Conservation (phyloP, 2,113 vertebrate species). For the Corythornis vintsioides region DNA sequence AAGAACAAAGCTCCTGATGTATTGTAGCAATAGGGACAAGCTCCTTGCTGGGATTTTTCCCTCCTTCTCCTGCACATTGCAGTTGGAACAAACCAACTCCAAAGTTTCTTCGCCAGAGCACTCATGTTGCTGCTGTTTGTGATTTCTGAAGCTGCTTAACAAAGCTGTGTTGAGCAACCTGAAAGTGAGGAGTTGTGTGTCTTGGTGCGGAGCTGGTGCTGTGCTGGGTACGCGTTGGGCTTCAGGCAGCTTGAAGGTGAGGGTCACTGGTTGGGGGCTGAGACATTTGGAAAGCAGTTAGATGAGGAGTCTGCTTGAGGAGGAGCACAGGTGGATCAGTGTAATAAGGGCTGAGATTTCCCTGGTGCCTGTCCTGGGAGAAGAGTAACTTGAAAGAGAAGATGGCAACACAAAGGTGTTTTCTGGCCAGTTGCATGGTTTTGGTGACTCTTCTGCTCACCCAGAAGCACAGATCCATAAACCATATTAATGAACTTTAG, state of each 20-base stretch:
- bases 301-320: background rate
- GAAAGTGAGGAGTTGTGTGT: rapidly evolving
- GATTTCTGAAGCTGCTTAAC: background rate
- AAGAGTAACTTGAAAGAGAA: background rate
- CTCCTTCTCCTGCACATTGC: background rate
- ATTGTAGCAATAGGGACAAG: background rate
- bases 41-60: background rate
- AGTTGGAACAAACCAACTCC: background rate
- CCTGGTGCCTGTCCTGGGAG: rapidly evolving
- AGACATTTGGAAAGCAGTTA: background rate
- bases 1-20: background rate
- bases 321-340: rapidly evolving
- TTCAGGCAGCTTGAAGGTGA: background rate
- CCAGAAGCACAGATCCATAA: background rate
- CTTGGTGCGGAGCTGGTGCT: background rate
- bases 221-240: rapidly evolving
- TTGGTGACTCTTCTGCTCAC: background rate
- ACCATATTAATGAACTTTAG: rapidly evolving
- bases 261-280: background rate
- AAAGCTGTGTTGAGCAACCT: background rate
- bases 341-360: background rate
- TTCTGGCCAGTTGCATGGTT: background rate
- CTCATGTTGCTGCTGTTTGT: background rate
- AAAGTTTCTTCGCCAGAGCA: background rate
- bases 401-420: background rate